phyloP scores from a whole-genome alignment of 2,797 vertebrate genomes.

The Danio jaintianensis region DNA sequence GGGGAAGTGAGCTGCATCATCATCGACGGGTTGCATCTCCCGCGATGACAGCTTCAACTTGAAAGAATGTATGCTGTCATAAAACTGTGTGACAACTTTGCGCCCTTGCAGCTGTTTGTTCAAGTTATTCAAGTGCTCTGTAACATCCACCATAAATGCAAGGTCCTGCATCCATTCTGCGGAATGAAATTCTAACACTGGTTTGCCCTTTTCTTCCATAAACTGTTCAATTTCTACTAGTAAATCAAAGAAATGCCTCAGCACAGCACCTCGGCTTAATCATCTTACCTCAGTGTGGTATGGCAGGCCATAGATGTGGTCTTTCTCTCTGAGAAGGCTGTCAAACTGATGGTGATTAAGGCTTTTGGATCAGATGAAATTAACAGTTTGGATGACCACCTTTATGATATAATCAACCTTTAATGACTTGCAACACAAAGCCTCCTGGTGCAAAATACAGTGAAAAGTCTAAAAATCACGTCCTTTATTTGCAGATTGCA shows the following conservation, averaged over 20 bases:
- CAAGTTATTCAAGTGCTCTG: conserved; percentile 55
- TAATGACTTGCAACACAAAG: background rate
- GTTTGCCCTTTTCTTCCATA: conserved; percentile 50
- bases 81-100: conserved; percentile 48
- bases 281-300: too few species aligned
- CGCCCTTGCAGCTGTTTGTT: conserved; percentile 40
- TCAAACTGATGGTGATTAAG: background rate
- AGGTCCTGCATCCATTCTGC: too few species aligned
- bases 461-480: background rate
- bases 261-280: conserved; percentile 54
- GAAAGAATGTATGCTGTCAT: too few species aligned
- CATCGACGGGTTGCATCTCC: too few species aligned
- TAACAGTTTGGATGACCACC: background rate
- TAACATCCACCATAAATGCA: conserved; percentile 43
- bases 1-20: too few species aligned
- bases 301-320: too few species aligned
- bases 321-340: too few species aligned
- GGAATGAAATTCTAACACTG: conserved; percentile 1
- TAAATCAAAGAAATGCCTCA: conserved; percentile 25
- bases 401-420: background rate
- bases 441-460: background rate
- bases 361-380: conserved; percentile 55
- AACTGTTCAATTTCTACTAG: conserved; percentile 47
- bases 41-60: too few species aligned
- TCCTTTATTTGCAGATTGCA: background rate